Evolutionary conservation across 53 echinoderm and acorn worm genomes (phyloP), one percentile per base, ranked within the genome.

Genomic region (Hippasteria phrygiana): DNA sequence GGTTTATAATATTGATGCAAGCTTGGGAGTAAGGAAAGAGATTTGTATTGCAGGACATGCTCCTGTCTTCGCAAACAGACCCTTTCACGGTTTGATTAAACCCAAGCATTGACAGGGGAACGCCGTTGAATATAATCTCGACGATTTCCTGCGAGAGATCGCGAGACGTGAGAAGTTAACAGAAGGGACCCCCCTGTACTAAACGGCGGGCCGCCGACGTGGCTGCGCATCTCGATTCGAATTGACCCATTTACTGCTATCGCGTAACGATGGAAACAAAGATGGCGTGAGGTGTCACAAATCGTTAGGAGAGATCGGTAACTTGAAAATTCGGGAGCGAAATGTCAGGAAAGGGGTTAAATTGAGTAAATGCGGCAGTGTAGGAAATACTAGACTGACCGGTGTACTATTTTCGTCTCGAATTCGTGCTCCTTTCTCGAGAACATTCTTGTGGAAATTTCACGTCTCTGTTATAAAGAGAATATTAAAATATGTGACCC

Each of bases 11-110:
- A 71, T 71, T 85, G 85, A 70, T 70, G 85, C 51, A 50, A 78
- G 55, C 36, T 70, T 46, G 45, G 70, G 24, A 51, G 12, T n/a
- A 53, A 69, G 85, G 64, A 63, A 43, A 35, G 85, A 7, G 85
- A 85, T 85, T 71, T 71, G 85, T 85, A 85, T 85, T 69, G 85
- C 35, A 7, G 27, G 38, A 53, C 85, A 85, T 85, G 85, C 85
- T 54, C 85, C 83, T 24, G 37, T 29, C 22, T 83, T 0, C 29
- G 71, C 85, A 85, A 85, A 85, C 70, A 85, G 39, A 71, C n/a
- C 37, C 85, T 48, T 34, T 6, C 59, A 10, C 39, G 78, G 78
- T 55, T 55, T 85, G 85, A 85, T 85, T 85, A 85, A 50, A 53
- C 48, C 40, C 16, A 35, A 32, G 45, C 63, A 14, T 32, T 45